These are phyloP conservation scores for Solenopsis invicta DNA, from an alignment of 1,140 invertebrate species.

Conservation along the genomic window DNA sequence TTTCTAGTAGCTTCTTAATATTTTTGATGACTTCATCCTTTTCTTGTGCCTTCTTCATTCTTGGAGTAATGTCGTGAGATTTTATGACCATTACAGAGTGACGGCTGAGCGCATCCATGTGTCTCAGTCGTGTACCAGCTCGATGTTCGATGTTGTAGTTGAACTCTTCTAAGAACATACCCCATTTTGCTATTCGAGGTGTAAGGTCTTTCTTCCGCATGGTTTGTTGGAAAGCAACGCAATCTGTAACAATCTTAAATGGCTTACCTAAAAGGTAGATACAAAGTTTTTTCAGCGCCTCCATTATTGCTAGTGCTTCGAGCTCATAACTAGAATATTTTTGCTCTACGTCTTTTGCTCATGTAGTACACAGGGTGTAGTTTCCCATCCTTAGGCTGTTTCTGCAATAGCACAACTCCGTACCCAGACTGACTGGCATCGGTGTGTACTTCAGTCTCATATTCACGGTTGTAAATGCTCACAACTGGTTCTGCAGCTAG, in stretches of 20 bases:
- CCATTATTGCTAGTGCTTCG: constrained; percentile 18
- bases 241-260: constrained; percentile 45
- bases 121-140: not conserved
- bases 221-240: constrained; percentile 21
- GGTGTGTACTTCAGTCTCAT: not conserved
- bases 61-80: not conserved
- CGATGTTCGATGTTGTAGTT: not conserved
- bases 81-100: not conserved
- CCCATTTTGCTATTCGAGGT: not conserved
- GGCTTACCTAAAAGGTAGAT: constrained; percentile 16
- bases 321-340: constrained; percentile 28
- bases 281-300: constrained; percentile 1
- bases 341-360: constrained; percentile 1
- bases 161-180: not conserved
- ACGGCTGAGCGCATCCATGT: not conserved
- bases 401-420: not conserved
- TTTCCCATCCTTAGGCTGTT: not conserved
- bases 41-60: not conserved
- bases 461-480: not conserved
- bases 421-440: constrained; percentile 1
- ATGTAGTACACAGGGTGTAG: constrained; percentile 27
- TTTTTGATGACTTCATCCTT: not conserved
- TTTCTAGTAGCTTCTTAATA: too few relatives aligned
- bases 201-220: constrained; percentile 22
- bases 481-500: not conserved